These are phyloP conservation scores for Fukomys damarensis DNA, from an alignment of 2,113 vertebrate species.

Conservation along the genomic window DNA sequence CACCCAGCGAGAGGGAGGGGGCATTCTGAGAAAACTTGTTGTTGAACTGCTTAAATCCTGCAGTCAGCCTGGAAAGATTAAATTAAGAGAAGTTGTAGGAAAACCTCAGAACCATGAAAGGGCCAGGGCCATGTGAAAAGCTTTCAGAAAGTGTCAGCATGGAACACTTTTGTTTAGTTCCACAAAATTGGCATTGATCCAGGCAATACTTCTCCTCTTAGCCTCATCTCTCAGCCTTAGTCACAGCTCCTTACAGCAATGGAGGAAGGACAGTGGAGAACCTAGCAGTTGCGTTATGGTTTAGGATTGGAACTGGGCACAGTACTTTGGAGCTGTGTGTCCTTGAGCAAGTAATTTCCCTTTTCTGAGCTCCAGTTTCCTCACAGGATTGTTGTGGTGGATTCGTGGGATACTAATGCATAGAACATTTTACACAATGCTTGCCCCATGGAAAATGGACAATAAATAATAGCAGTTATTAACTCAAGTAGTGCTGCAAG, in stretches of 20 bases:
- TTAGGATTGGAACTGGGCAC: background rate
- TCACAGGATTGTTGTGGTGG: background rate
- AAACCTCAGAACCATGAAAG: slow-evolving; percentile 68
- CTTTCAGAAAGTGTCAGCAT: slow-evolving; percentile 64
- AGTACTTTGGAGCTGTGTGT: background rate
- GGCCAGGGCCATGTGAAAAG: slow-evolving; percentile 59
- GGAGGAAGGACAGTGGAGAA: background rate
- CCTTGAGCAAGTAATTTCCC: background rate
- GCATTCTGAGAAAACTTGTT: slow-evolving; percentile 13
- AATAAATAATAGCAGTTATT: background rate
- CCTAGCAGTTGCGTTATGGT: background rate
- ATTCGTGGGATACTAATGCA: background rate
- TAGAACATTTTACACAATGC: background rate
- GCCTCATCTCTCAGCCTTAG: background rate
- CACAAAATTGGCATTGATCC: slow-evolving; percentile 62
- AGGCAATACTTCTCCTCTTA: slow-evolving; percentile 27
- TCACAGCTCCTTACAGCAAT: background rate
- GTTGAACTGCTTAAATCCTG: slow-evolving; percentile 53
- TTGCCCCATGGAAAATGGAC: background rate
- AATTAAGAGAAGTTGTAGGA: slow-evolving; percentile 59
- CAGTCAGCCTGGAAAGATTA: slow-evolving; percentile 56
- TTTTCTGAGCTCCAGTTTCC: slow-evolving; percentile 2
- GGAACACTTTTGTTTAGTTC: slow-evolving; percentile 65
- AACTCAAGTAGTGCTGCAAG: background rate
- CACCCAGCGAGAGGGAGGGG: background rate